Conservation (phyloP, 2,888 invertebrate species). For the Acanthosoma haemorrhoidale region DNA sequence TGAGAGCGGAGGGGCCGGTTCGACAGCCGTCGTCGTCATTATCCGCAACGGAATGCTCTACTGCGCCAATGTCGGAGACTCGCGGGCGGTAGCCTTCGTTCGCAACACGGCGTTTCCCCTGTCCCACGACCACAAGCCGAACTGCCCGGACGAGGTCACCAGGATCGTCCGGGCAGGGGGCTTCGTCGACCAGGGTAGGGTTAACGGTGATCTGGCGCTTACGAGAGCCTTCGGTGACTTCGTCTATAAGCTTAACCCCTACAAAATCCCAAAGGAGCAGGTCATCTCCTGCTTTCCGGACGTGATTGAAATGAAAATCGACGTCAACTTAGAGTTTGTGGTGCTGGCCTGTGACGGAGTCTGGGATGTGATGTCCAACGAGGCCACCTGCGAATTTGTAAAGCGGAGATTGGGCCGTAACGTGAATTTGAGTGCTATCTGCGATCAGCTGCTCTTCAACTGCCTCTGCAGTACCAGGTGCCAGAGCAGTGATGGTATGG, state of each 20-base stretch:
- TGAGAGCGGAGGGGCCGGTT: slow-evolving; percentile 89
- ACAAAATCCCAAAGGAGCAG: slow-evolving; percentile 52
- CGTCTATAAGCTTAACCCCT: slow-evolving; percentile 27
- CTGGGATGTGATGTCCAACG: slow-evolving; percentile 95
- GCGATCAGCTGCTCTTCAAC: slow-evolving; percentile 87
- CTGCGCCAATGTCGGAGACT: slow-evolving; percentile 54
- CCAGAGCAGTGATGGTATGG: slow-evolving; percentile 85
- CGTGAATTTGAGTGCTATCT: slow-evolving; percentile 86
- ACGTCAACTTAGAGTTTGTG: slow-evolving; percentile 91
- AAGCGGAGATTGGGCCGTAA: slow-evolving; percentile 71
- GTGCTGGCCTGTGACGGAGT: slow-evolving; percentile 98
- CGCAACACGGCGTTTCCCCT: slow-evolving; percentile 23
- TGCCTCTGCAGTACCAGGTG: slow-evolving; percentile 96
- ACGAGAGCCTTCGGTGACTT: slow-evolving; percentile 34
- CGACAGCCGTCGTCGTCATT: slow-evolving; percentile 82
- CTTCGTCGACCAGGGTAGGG: slow-evolving; percentile 33
- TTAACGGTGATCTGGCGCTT: slow-evolving; percentile 34
- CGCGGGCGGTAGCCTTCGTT: slow-evolving; percentile 31
- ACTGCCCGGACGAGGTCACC: slow-evolving; percentile 23
- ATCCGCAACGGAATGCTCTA: slow-evolving; percentile 79
- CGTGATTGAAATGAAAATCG: slow-evolving; percentile 72
- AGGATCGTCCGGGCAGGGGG: slow-evolving; percentile 34
- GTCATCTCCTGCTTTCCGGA: slow-evolving; percentile 81
- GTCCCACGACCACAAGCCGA: slow-evolving; percentile 35
- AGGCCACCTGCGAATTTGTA: slow-evolving; percentile 87